Percentiles rank a stretch among this genome's conserved stretches.
Evolutionary conservation across 1,140 invertebrate genomes (phyloP).

Genomic region (Maconellicoccus hirsutus): DNA sequence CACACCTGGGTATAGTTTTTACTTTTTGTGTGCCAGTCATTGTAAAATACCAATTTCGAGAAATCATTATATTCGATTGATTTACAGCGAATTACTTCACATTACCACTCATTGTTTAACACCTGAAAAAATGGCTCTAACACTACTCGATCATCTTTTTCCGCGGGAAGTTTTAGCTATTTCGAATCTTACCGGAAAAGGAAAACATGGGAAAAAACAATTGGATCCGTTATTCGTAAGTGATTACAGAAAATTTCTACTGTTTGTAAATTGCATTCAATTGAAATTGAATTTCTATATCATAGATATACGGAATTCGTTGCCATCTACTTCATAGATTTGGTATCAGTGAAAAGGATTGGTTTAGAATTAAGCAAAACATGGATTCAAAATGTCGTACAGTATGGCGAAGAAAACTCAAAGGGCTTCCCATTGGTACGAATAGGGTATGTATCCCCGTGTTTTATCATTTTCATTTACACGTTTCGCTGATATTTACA

Average conservation of each 20-base stretch:
- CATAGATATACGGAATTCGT: conserved; percentile 41
- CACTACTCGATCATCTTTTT: conserved; percentile 43
- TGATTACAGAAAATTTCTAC: conserved; percentile 19
- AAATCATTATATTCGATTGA: neutral
- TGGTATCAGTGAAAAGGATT: conserved; percentile 40
- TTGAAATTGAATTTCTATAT: neutral
- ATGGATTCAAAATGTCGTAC: conserved; percentile 45
- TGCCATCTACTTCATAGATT: conserved; percentile 43
- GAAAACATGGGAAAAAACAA: conserved; percentile 43
- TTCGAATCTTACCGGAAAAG: conserved; percentile 43
- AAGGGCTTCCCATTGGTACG: conserved; percentile 30
- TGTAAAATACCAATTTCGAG: conserved; percentile 22
- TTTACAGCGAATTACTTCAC: conserved; percentile 39
- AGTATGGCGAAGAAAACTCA: conserved; percentile 36
- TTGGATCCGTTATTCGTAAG: conserved; percentile 41
- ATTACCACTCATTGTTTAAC: conserved; percentile 43
- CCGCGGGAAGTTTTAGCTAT: conserved; percentile 40
- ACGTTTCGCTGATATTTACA: neutral
- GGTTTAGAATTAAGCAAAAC: conserved; percentile 45
- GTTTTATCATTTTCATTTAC: neutral
- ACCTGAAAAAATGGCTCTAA: conserved; percentile 45
- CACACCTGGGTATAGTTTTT: conserved; percentile 36
- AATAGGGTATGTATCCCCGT: conserved; percentile 28
- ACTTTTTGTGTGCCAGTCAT: neutral
- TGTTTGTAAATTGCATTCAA: neutral